Evolutionary conservation across 2,797 vertebrate genomes (phyloP).

Genomic region (Podarcis lilfordi): DNA sequence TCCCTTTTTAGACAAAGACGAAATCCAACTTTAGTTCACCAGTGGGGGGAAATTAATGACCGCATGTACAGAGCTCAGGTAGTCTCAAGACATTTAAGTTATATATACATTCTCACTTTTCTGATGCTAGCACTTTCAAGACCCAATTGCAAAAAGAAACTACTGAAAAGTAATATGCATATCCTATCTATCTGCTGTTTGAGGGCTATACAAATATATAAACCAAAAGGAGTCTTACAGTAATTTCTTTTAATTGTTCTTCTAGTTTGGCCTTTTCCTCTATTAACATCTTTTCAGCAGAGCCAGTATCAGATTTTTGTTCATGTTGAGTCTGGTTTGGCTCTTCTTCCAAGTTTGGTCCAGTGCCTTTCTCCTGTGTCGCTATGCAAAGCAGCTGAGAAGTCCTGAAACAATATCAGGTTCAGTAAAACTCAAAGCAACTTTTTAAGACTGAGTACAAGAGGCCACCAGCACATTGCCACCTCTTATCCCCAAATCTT

Average conservation of each 20-base stretch:
- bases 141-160: not conserved
- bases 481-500: too few species aligned
- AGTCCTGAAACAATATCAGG: constrained; percentile 45
- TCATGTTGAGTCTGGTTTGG: constrained; percentile 67
- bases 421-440: not conserved
- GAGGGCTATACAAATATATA: rapidly evolving
- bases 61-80: not conserved
- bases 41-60: not conserved
- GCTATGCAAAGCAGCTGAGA: constrained; percentile 87
- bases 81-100: not conserved
- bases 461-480: not conserved
- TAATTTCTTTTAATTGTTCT: constrained; percentile 89
- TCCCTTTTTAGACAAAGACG: not conserved
- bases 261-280: constrained; percentile 92
- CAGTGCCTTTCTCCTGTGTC: constrained; percentile 86
- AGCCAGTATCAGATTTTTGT: constrained; percentile 77
- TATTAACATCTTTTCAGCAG: constrained; percentile 76
- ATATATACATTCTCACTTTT: not conserved
- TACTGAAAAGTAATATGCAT: not conserved
- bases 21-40: not conserved
- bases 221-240: constrained; percentile 76
- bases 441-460: not conserved
- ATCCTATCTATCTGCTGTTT: not conserved
- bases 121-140: not conserved
- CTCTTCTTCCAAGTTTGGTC: constrained; percentile 83